Conservation (phyloP, 2,888 invertebrate genomes). For the Strigamia transsilvanica region DNA sequence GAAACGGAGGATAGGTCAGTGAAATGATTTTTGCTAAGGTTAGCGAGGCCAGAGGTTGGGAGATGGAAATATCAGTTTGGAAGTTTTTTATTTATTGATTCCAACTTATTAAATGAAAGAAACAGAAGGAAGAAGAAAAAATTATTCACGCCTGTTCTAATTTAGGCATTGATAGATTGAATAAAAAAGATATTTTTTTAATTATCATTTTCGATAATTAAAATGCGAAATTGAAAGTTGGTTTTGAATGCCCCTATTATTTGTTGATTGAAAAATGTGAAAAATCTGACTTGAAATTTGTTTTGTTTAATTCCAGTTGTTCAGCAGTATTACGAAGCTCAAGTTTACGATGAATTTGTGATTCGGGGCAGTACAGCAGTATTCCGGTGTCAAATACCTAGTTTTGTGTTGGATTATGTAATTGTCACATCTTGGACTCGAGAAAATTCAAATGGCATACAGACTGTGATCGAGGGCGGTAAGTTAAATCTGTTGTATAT, state of each 20-base stretch:
- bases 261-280: background rate
- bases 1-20: slow-evolving; percentile 12
- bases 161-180: background rate
- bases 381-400: slow-evolving; percentile 62
- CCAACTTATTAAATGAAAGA: background rate
- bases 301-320: slow-evolving; percentile 56
- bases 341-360: slow-evolving; percentile 62
- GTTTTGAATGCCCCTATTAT: background rate
- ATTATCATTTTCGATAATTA: too few species aligned
- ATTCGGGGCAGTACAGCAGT: slow-evolving; percentile 63
- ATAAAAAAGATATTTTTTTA: too few species aligned
- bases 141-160: background rate
- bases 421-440: slow-evolving; percentile 58
- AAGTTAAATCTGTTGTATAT: background rate
- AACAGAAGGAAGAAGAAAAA: background rate
- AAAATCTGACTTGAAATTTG: background rate
- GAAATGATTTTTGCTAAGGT: slow-evolving; percentile 25
- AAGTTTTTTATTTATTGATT: slow-evolving; percentile 39
- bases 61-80: background rate
- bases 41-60: background rate
- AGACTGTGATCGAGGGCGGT: slow-evolving; percentile 53
- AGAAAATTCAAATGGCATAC: slow-evolving; percentile 50
- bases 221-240: background rate
- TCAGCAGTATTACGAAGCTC: slow-evolving; percentile 61
- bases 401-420: slow-evolving; percentile 58